Percentiles rank a stretch among this genome's conserved stretches.
Conservation (phyloP, 2,797 vertebrate genomes). For the Heterohyrax brucei region DNA sequence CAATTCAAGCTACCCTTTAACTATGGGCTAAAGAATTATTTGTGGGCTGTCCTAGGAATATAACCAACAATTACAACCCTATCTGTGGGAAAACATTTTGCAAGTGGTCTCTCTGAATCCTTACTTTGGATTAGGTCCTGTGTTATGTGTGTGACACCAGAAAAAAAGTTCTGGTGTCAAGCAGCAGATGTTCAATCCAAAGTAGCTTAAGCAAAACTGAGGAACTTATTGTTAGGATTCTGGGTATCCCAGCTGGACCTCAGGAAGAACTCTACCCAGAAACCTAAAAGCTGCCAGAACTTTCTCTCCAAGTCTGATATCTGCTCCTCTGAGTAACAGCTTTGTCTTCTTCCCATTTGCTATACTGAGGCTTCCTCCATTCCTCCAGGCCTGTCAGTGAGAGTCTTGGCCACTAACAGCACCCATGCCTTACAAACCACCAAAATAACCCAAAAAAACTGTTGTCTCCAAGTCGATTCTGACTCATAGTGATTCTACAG, state of each 20-base stretch:
- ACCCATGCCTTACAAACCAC: neutral
- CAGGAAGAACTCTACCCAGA: slow-evolving; percentile 43
- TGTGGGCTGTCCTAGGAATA: neutral
- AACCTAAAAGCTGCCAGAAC: slow-evolving; percentile 10
- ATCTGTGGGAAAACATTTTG: neutral
- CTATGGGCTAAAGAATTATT: neutral
- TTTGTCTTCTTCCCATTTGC: neutral
- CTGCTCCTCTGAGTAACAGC: too few species aligned
- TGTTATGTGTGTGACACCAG: neutral
- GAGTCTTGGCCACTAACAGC: neutral
- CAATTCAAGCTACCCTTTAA: neutral
- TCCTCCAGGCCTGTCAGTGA: neutral
- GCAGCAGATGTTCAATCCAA: slow-evolving; percentile 16
- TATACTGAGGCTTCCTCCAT: neutral
- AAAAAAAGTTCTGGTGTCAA: neutral
- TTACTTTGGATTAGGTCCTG: neutral
- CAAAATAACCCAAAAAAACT: neutral
- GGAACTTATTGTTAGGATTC: neutral
- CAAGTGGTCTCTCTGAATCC: neutral
- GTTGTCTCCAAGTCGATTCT: neutral
- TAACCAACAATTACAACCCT: neutral
- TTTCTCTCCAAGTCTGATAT: neutral
- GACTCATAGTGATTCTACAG: too few species aligned
- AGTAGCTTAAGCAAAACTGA: neutral
- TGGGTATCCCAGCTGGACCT: neutral